Evolutionary conservation across 2,888 invertebrate species (phyloP).

Genomic region (Agrotis puta): DNA sequence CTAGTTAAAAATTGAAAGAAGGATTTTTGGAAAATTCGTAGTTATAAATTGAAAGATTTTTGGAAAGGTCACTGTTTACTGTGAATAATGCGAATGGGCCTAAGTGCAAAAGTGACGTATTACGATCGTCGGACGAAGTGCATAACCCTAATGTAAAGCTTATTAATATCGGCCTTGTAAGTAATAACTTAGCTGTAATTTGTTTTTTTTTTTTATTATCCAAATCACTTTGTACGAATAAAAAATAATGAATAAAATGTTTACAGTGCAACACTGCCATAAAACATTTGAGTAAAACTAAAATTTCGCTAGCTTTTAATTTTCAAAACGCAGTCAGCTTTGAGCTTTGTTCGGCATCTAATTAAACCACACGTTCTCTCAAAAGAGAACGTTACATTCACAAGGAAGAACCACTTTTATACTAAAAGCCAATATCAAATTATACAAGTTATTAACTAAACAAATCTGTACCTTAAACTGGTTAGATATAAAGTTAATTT

Average conservation of each 20-base stretch:
- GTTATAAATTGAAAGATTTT: too few species aligned
- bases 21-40: too few species aligned
- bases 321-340: conserved; percentile 56
- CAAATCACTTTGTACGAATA: not conserved
- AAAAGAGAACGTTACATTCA: conserved; percentile 60
- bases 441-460: not conserved
- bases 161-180: too few species aligned
- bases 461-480: not conserved
- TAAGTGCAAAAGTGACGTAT: too few species aligned
- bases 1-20: too few species aligned
- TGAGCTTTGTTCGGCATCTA: conserved; percentile 56
- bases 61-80: too few species aligned
- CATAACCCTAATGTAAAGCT: too few species aligned
- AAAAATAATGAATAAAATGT: not conserved
- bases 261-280: not conserved
- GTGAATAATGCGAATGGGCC: too few species aligned
- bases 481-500: conserved; percentile 28
- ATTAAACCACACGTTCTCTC: conserved; percentile 67
- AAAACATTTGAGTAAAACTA: conserved; percentile 28
- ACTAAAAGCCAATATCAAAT: conserved; percentile 35
- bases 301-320: conserved; percentile 41
- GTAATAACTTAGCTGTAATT: not conserved
- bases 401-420: conserved; percentile 61
- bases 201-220: not conserved
- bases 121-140: too few species aligned